A percentile compares a stretch with the other conserved stretches of the same genome.
These are phyloP conservation scores for Pteruthius melanotis DNA, from an alignment of 2,113 vertebrate genomes.

Conservation along the genomic window DNA sequence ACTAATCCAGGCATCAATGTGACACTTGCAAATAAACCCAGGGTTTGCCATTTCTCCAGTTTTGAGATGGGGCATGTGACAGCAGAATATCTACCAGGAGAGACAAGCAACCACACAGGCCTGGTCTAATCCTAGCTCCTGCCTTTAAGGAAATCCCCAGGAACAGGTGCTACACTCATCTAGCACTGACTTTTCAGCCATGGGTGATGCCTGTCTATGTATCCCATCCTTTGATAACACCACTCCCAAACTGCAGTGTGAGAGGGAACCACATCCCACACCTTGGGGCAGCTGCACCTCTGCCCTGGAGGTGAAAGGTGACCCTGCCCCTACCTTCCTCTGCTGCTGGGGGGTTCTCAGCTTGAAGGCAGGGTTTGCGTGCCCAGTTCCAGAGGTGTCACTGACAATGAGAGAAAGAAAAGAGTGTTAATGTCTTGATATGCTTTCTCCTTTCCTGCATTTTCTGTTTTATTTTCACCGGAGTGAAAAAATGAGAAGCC, in stretches of 20 bases:
- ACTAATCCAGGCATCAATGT: not conserved
- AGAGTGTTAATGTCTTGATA: not conserved
- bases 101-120: not conserved
- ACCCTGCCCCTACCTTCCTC: constrained; percentile 75
- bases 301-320: not conserved
- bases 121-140: not conserved
- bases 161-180: not conserved
- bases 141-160: not conserved
- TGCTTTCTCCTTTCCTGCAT: not conserved
- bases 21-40: not conserved
- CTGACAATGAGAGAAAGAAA: constrained; percentile 23
- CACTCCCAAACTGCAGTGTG: not conserved
- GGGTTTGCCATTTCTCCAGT: not conserved
- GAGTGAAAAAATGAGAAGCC: not conserved
- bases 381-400: constrained; percentile 71
- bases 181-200: not conserved
- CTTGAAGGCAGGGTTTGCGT: constrained; percentile 87
- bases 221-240: not conserved
- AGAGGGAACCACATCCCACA: not conserved
- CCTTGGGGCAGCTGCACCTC: not conserved
- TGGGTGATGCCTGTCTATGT: not conserved
- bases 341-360: constrained; percentile 78
- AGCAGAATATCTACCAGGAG: not conserved
- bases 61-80: not conserved
- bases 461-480: not conserved